phyloP scores from a whole-genome alignment of 1,140 invertebrate species.

The Heliconius hewitsoni region DNA sequence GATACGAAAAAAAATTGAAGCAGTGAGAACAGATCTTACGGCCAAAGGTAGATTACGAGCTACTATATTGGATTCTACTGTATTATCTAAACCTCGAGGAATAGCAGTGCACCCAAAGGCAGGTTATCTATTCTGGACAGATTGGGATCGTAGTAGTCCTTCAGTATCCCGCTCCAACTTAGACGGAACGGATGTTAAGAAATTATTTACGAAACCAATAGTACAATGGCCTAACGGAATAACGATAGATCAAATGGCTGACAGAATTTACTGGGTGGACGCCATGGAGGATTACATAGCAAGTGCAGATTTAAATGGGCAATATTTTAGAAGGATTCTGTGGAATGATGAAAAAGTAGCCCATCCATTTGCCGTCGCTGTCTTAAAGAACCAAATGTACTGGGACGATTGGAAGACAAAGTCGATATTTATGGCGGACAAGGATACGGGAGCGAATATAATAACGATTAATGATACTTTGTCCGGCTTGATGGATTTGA shows the following conservation, averaged over 20 bases:
- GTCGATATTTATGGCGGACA: conserved; percentile 89
- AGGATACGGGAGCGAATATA: conserved; percentile 85
- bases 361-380: conserved; percentile 92
- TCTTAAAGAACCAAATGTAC: conserved; percentile 93
- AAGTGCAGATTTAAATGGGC: conserved; percentile 91
- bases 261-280: conserved; percentile 94
- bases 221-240: conserved; percentile 95
- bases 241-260: conserved; percentile 90
- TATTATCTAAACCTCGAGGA: conserved; percentile 91
- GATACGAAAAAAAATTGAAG: conserved; percentile 88
- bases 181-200: conserved; percentile 89
- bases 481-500: conserved; percentile 90
- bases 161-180: conserved; percentile 92
- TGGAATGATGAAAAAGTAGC: conserved; percentile 84
- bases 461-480: conserved; percentile 84
- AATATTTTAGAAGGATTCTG: conserved; percentile 87
- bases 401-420: conserved; percentile 95
- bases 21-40: conserved; percentile 87
- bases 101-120: conserved; percentile 93
- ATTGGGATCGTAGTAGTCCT: conserved; percentile 91
- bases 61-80: conserved; percentile 87
- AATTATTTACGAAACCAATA: conserved; percentile 85
- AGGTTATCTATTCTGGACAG: conserved; percentile 95
- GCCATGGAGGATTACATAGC: conserved; percentile 92
- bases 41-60: conserved; percentile 87